Evolutionary conservation across 2,888 invertebrate species (phyloP).

Genomic region (Philonicus albiceps): DNA sequence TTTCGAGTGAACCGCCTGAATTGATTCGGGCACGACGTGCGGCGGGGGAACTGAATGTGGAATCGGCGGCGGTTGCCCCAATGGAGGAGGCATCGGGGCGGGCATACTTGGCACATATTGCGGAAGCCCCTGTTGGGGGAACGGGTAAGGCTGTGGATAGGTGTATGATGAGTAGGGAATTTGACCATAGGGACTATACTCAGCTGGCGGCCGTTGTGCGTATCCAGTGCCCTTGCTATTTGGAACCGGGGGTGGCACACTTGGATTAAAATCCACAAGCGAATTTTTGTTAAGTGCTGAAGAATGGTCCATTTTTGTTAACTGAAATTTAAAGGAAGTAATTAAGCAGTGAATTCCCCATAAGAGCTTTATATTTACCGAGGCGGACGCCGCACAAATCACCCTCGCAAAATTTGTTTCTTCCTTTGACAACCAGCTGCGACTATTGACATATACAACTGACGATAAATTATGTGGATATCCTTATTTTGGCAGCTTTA

Average conservation of each 20-base stretch:
- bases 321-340: background rate
- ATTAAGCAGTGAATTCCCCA: background rate
- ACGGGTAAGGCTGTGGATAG: background rate
- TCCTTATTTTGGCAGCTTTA: background rate
- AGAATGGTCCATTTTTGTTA: slow-evolving; percentile 53
- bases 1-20: background rate
- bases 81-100: background rate
- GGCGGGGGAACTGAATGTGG: background rate
- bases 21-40: background rate
- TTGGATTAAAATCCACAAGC: slow-evolving; percentile 44
- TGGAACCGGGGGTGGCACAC: slow-evolving; percentile 41
- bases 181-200: background rate
- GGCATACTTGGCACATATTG: background rate
- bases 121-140: background rate
- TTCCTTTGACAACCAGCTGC: background rate
- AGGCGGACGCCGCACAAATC: background rate
- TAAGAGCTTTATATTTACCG: background rate
- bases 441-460: background rate
- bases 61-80: background rate
- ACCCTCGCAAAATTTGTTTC: background rate
- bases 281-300: slow-evolving; percentile 50
- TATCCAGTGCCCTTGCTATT: background rate
- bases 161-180: background rate
- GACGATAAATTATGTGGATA: background rate
- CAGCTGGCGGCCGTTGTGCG: background rate